A percentile compares a stretch with the other conserved stretches of the same genome.
Evolutionary conservation across 53 echinoderm and acorn worm genomes (phyloP).

Genomic region (Pentamera pediparva): DNA sequence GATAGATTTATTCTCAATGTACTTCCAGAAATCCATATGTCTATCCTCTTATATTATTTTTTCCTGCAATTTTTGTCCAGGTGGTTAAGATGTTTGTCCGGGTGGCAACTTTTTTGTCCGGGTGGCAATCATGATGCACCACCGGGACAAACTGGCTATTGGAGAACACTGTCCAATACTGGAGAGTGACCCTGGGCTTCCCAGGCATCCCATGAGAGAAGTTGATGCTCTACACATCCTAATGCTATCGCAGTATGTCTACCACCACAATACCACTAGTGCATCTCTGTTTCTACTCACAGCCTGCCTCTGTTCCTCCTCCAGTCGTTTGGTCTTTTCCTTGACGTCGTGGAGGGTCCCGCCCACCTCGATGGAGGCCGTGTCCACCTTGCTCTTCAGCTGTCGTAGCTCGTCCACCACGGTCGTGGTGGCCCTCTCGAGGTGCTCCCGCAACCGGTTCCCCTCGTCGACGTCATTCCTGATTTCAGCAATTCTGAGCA

Average conservation of each 20-base stretch:
- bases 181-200: background rate
- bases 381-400: conserved; percentile 66
- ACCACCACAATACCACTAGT: background rate
- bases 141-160: too few relatives aligned
- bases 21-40: too few relatives aligned
- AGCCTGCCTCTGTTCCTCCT: conserved; percentile 78
- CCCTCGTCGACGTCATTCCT: conserved; percentile 88
- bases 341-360: conserved; percentile 84
- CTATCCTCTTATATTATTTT: too few relatives aligned
- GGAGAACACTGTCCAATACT: too few relatives aligned
- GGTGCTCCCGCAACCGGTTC: conserved; percentile 82
- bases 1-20: too few relatives aligned
- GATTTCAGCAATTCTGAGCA: conserved; percentile 70
- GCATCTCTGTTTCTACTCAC: conserved; percentile 41
- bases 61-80: too few relatives aligned
- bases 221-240: background rate
- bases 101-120: too few relatives aligned
- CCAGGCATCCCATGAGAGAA: background rate
- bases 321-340: conserved; percentile 75
- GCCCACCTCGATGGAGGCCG: conserved; percentile 58
- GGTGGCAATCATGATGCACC: too few relatives aligned
- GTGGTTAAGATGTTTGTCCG: too few relatives aligned
- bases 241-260: background rate
- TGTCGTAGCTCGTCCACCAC: conserved; percentile 85
- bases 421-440: conserved; percentile 77